Conservation (phyloP, 2,888 invertebrate species). For the Ophion slaviceki region DNA sequence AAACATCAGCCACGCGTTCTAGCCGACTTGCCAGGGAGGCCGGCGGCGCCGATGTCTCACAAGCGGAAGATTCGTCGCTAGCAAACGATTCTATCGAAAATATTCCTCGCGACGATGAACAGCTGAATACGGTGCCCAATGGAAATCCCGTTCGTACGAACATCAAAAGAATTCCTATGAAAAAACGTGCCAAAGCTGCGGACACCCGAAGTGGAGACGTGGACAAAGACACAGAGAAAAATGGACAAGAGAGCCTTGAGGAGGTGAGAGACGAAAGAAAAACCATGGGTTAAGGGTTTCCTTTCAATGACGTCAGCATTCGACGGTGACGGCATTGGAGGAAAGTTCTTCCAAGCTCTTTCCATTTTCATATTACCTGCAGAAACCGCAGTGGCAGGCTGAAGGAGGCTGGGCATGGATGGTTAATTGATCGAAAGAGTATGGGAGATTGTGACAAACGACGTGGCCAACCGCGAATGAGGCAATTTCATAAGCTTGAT, state of each 20-base stretch:
- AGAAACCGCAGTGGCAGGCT: no score
- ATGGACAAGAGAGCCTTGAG: conserved; percentile 34
- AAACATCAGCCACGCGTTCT: conserved; percentile 36
- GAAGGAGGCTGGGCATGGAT: no score
- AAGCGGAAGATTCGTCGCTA: not conserved
- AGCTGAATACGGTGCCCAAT: conserved; percentile 10
- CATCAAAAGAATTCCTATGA: not conserved
- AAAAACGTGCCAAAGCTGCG: conserved; percentile 14
- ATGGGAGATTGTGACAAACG: conserved; percentile 36
- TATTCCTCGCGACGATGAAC: not conserved
- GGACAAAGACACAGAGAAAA: conserved; percentile 7
- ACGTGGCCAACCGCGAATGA: conserved; percentile 33
- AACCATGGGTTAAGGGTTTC: no score
- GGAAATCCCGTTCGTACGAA: not conserved
- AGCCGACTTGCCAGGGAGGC: conserved; percentile 27
- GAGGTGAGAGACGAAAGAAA: conserved; percentile 18
- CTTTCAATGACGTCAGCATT: no score
- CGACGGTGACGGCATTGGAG: no score
- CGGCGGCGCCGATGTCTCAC: not conserved
- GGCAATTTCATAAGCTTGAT: conserved; percentile 29
- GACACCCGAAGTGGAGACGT: not conserved
- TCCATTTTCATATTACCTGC: no score
- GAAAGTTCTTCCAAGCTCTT: no score
- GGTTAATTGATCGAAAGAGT: no score
- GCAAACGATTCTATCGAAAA: conserved; percentile 20